Conservation (phyloP, 2,113 vertebrate genomes). For the Actenoides lindsayi region DNA sequence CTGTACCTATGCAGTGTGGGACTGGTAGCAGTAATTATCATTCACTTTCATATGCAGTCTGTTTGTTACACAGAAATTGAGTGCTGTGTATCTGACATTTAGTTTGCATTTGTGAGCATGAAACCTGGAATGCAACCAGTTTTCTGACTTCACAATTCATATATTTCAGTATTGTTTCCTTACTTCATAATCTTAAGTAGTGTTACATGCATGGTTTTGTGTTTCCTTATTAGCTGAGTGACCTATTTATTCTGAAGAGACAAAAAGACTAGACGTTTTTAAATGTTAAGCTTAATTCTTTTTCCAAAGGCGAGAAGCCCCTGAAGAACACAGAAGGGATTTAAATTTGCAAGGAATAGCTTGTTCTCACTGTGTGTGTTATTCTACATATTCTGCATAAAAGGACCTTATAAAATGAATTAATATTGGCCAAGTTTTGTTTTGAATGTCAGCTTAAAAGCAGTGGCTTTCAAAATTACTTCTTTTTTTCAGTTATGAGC, state of each 20-base stretch:
- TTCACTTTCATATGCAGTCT: neutral
- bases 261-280: neutral
- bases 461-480: neutral
- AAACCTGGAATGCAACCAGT: neutral
- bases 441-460: neutral
- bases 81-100: slow-evolving; percentile 7
- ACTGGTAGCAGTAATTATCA: neutral
- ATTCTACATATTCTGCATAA: neutral
- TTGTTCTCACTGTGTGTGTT: fast-evolving
- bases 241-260: slow-evolving; percentile 11
- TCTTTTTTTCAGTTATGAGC: neutral
- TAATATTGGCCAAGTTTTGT: neutral
- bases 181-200: slow-evolving; percentile 24
- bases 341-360: neutral
- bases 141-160: neutral
- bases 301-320: neutral
- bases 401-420: neutral
- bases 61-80: neutral
- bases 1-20: neutral
- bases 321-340: neutral
- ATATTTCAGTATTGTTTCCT: slow-evolving; percentile 11
- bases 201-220: slow-evolving; percentile 42
- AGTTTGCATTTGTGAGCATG: slow-evolving; percentile 31
- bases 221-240: slow-evolving; percentile 15
- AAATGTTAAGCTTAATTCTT: neutral